Percentiles rank a stretch among this genome's conserved stretches.
Conservation (phyloP, 2,113 vertebrate genomes). For the Aplodontia rufa region DNA sequence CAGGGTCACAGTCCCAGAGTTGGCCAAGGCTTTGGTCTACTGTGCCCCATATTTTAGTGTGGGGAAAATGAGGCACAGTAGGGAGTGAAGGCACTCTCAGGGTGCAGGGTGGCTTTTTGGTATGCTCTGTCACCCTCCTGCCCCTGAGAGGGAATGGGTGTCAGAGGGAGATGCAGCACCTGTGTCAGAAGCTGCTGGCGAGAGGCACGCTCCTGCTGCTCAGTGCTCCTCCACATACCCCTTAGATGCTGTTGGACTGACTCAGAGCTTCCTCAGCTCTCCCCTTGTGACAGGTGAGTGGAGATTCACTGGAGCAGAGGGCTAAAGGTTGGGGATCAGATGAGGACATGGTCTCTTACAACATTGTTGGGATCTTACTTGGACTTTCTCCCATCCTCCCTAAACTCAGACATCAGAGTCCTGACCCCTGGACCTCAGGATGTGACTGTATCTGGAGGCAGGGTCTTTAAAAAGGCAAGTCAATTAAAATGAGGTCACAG, state of each 20-base stretch:
- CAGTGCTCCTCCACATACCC: too few species aligned
- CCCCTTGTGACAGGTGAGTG: not conserved
- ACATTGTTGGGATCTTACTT: not conserved
- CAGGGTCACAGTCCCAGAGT: not conserved
- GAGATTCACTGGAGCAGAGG: too few species aligned
- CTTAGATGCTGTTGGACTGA: not conserved
- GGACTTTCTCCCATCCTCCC: not conserved
- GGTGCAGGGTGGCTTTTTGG: too few species aligned
- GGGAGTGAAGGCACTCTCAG: accelerated
- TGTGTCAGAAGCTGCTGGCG: too few species aligned
- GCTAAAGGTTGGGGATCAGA: not conserved
- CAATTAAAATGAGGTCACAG: too few species aligned
- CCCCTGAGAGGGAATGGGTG: not conserved
- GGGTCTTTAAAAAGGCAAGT: not conserved
- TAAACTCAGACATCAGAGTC: too few species aligned
- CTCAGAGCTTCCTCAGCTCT: too few species aligned
- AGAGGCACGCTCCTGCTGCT: too few species aligned
- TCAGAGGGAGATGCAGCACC: too few species aligned
- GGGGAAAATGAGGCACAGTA: not conserved
- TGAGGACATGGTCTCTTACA: not conserved
- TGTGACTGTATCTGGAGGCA: not conserved
- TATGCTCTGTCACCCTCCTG: too few species aligned
- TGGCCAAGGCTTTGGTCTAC: not conserved
- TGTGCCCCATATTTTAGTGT: not conserved
- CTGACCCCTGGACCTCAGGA: not conserved